Evolutionary conservation across 1,140 invertebrate species (phyloP), one percentile per base, ranked within the genome.

Genomic region (Metopolophium dirhodum): DNA sequence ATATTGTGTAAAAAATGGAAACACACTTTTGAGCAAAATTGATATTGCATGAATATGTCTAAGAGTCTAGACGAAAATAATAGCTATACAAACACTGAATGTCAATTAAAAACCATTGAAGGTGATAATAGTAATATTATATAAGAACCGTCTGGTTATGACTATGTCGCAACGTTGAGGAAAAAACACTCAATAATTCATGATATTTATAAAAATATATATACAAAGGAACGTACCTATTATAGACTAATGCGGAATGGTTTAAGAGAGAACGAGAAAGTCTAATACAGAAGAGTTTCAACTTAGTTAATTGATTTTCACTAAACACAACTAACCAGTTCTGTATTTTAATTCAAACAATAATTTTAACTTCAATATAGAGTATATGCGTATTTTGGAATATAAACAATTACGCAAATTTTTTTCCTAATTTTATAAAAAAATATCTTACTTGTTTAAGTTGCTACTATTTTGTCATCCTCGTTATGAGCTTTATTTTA

Each of bases 311-410:
- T 87, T 87, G 85, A n/a, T 87, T 87, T 87, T 87, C 45, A 49
- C 85, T 47, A 18, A 87, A 87, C 85, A 47, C 85, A 47, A 87
- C 45, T 47, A 47, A 87, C 85, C 85, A 87, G 85, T 87, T 47
- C 45, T 3, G 26, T 87, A 47, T 87, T 87, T 87, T 87, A 87
- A 87, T 87, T 87, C n/a, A 45, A 30, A 87, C 45, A 45, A 87
- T 49, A 87, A 47, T 49, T 87, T 7, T 26, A n/a, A 47, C 45
- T 45, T 14, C 11, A 49, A 86, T 47, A 49, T 2, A 45, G 47
- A 49, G 14, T 47, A 18, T 47, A 30, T 49, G 45, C 14, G 11
- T 14, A 47, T 30, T 23, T 22, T 41, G 9, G 9, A 45, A 45
- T 23, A 45, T 23, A 45, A 86, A 86, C n/a, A n/a, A 86, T 49